These are phyloP conservation scores for Acheta domesticus DNA, from an alignment of 2,888 invertebrate genomes.

Conservation along the genomic window DNA sequence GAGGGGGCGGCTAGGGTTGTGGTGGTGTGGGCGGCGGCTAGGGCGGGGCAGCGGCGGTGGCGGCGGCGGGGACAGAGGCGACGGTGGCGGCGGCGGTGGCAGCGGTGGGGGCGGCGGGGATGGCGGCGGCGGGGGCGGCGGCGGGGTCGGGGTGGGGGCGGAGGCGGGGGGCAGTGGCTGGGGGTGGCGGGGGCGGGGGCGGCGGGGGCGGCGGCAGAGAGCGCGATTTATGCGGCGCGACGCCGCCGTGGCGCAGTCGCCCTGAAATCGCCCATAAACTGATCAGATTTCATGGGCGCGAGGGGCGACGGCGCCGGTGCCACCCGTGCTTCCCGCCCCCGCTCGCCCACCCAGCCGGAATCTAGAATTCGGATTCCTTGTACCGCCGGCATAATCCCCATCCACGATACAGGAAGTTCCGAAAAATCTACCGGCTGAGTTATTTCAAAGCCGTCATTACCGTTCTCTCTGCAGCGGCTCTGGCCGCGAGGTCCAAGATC, in stretches of 20 bases:
- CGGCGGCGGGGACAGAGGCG: not conserved
- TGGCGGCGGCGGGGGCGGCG: not conserved
- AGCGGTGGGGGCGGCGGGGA: not conserved
- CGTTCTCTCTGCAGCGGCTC: too few species aligned
- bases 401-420: too few species aligned
- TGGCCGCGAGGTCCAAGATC: too few species aligned
- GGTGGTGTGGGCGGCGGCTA: not conserved
- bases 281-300: constrained; percentile 8
- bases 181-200: not conserved
- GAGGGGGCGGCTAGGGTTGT: not conserved
- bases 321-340: too few species aligned
- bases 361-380: constrained; percentile 5
- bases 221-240: not conserved
- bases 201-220: not conserved
- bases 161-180: too few species aligned
- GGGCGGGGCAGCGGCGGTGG: not conserved
- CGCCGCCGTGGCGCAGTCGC: not conserved
- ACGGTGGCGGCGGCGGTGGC: not conserved
- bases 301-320: not conserved
- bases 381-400: not conserved
- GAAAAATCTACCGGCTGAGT: too few species aligned
- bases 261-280: not conserved
- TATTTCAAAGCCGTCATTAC: too few species aligned
- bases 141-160: too few species aligned
- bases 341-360: not conserved